A percentile compares a stretch with the other conserved stretches of the same genome.
Evolutionary conservation across 2,888 invertebrate genomes (phyloP).

Genomic region (Dugesia japonica): DNA sequence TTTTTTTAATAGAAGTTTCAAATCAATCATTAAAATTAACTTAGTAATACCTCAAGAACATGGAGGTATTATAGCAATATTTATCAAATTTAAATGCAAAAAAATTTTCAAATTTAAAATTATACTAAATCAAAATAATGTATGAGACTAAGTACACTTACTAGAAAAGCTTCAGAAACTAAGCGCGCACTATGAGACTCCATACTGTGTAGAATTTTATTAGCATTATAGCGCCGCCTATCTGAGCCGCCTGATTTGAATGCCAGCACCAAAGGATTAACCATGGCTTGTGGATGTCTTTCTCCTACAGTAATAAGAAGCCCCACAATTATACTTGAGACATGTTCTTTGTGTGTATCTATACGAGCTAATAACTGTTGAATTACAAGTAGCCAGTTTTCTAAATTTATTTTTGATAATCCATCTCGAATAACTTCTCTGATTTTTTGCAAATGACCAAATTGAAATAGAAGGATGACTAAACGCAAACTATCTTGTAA

Average conservation of each 20-base stretch:
- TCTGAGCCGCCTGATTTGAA: slow-evolving; percentile 55
- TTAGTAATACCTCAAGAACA: too few relatives aligned
- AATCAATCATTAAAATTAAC: too few relatives aligned
- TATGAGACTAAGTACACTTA: slow-evolving; percentile 50
- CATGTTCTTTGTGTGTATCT: slow-evolving; percentile 72
- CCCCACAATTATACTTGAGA: slow-evolving; percentile 75
- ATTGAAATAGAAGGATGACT: slow-evolving; percentile 90
- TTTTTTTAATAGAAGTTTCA: too few relatives aligned
- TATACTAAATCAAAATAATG: too few relatives aligned
- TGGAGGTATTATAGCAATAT: too few relatives aligned
- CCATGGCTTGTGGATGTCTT: slow-evolving; percentile 81
- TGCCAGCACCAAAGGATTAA: slow-evolving; percentile 90
- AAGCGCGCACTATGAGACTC: slow-evolving; percentile 75
- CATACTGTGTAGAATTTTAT: slow-evolving; percentile 82
- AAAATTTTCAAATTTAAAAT: too few relatives aligned
- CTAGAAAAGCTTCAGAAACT: slow-evolving; percentile 86
- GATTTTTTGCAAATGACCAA: slow-evolving; percentile 78
- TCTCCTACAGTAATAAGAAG: slow-evolving; percentile 87
- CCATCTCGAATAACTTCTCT: slow-evolving; percentile 81
- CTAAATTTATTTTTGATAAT: slow-evolving; percentile 77
- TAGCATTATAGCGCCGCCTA: slow-evolving; percentile 53
- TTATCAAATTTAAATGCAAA: too few relatives aligned
- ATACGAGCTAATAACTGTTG: slow-evolving; percentile 94
- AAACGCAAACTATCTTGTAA: slow-evolving; percentile 52
- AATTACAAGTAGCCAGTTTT: slow-evolving; percentile 93